Evolutionary conservation across 2,888 invertebrate species (phyloP), one percentile per base, ranked within the genome.

Genomic region (Rhagophthalmus giganteus): DNA sequence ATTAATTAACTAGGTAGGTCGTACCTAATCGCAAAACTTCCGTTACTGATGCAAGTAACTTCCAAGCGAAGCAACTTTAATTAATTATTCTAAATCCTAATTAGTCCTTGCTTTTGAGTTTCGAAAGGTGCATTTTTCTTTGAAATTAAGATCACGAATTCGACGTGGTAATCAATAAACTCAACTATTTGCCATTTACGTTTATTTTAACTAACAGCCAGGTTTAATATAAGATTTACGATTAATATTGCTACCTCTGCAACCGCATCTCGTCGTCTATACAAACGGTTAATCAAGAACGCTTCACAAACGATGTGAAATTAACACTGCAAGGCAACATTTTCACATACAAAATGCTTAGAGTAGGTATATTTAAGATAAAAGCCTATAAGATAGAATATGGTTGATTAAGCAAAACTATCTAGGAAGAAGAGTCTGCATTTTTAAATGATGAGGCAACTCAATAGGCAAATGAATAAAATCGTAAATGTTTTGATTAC

Each of bases 61-160:
- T 37, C 16, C 38, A 8, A 9, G 10, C 13, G 31, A 46, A 46
- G 24, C 39, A 47, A 47, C 40, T 47, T 47, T 40, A 47, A 47
- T 47, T n/a, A 47, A 47, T 47, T 33, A 47, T 47, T 33, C 39
- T 33, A 47, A 40, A 47, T 39, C 39, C 39, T 47, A 47, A 47
- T 47, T 47, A 47, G 33, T 47, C 16, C 39, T 39, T 39, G 40
- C 39, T 32, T 40, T 34, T 47, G n/a, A 27, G 33, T 40, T 31
- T 47, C 25, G 28, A 28, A 47, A 39, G 37, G 40, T n/a, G n/a
- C n/a, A n/a, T n/a, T n/a, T n/a, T n/a, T n/a, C n/a, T n/a, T n/a
- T n/a, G n/a, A n/a, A n/a, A n/a, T n/a, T n/a, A n/a, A n/a, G n/a
- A n/a, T n/a, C n/a, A n/a, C n/a, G n/a, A n/a, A n/a, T n/a, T n/a